Base-by-base conservation (phyloP, 1,140 invertebrate genomes). In the Aphelenchoides besseyi region DNA sequence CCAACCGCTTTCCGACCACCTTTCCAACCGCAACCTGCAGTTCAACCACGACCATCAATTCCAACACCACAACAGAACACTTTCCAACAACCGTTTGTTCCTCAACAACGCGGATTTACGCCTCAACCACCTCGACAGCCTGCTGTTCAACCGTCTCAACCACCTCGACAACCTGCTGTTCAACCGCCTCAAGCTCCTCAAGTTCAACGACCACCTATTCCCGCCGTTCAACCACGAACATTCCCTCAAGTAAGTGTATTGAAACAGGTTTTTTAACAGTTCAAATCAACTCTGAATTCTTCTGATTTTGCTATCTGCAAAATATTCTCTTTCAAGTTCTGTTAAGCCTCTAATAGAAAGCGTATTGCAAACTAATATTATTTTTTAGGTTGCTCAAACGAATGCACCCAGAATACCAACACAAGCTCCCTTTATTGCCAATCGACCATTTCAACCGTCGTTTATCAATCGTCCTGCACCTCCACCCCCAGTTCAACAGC, bases 101-200 rank as follows among this genome's bases (percentile, higher is more conserved):
- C 23, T 26, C 23, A 32, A 32, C 5, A 3, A 32, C 5, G 55
- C 12, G 23, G 23, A 3, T 23, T 26, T 59, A 59, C 23, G 3
- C 29, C 29, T 23, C 55, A 59, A 26, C 55, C 55, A 8, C 29
- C 55, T 5, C 5, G 23, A 59, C 29, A 59, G 23, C 55, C 55
- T n/a, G 16, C 70, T 30, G 69, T 70, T 61, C 70, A 70, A 36
- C 80, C 23, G 3, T 18, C 29, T 23, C 55, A 59, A 26, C 55
- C 55, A 8, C 29, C 55, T 5, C 5, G 23, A 59, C 29, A 59
- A 18, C 55, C 55, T n/a, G 16, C 70, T 30, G 69, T 70, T 61
- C 70, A 70, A 36, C 80, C 71, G 53, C 75, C 33, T 26, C 74
- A 48, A 35, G 63, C 72, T 59, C 63, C 70, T 1, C 32, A 26